phyloP scores from a whole-genome alignment of 35 echinoderm and acorn worm species.

The Antedon bifida region DNA sequence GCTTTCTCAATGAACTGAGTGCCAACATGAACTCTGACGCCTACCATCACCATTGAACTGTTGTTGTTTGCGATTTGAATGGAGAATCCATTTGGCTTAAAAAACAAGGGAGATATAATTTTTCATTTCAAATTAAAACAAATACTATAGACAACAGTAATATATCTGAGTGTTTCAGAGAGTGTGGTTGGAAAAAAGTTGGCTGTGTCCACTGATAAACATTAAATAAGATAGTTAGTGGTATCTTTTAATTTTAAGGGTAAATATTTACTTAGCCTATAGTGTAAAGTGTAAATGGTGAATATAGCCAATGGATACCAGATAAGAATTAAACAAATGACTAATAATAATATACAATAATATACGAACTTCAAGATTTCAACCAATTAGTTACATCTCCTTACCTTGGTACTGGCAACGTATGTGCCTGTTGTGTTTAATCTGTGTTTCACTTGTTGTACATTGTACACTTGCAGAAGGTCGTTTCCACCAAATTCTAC shows the following conservation, averaged over 20 bases:
- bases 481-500: conserved; percentile 94
- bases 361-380: no score
- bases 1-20: conserved; percentile 92
- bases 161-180: no score
- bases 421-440: conserved; percentile 96
- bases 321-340: no score
- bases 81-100: conserved; percentile 78
- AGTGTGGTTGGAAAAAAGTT: no score
- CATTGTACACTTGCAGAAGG: conserved; percentile 88
- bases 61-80: conserved; percentile 95
- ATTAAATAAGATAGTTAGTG: no score
- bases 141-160: no score
- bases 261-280: no score
- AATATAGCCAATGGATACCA: no score
- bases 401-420: conserved; percentile 92
- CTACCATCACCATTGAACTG: conserved; percentile 94
- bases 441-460: conserved; percentile 91
- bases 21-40: conserved; percentile 82
- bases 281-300: no score
- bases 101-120: conserved; percentile 1
- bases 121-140: neutral
- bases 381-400: neutral
- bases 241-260: no score
- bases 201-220: no score
- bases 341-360: no score